phyloP scores from a whole-genome alignment of 2,888 invertebrate genomes.

The Dasypolia templi region DNA sequence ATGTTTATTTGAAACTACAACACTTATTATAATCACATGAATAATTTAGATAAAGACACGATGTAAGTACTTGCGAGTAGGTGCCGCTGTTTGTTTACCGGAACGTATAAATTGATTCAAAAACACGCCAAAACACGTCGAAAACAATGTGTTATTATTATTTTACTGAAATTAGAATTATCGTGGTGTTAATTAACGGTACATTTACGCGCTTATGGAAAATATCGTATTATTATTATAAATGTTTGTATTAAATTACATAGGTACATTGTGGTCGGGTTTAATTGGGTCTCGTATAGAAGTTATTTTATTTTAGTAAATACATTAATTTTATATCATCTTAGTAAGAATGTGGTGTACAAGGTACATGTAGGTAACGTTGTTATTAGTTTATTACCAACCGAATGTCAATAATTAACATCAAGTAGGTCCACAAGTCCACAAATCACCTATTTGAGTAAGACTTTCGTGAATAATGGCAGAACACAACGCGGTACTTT shows the following conservation, averaged over 20 bases:
- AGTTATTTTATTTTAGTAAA: constrained; percentile 13
- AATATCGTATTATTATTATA: constrained; percentile 38
- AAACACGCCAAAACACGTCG: constrained; percentile 46
- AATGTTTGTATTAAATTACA: constrained; percentile 27
- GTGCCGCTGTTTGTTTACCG: constrained; percentile 26
- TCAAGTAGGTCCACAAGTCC: not conserved
- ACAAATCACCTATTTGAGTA: not conserved
- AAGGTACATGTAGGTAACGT: not conserved
- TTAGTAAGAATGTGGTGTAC: not conserved
- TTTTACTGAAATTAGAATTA: constrained; percentile 47
- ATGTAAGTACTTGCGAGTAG: not conserved
- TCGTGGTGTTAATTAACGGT: constrained; percentile 52
- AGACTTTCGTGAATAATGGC: not conserved
- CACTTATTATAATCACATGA: constrained; percentile 44
- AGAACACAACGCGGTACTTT: not conserved
- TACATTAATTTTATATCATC: constrained; percentile 34
- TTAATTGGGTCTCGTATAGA: constrained; percentile 48
- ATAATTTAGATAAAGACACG: constrained; percentile 34
- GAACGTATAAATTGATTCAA: constrained; percentile 50
- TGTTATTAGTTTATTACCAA: not conserved
- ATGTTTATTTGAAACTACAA: constrained; percentile 48
- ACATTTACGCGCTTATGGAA: constrained; percentile 31
- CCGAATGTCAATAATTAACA: not conserved
- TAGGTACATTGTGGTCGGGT: constrained; percentile 20
- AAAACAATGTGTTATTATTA: constrained; percentile 46